phyloP scores from a whole-genome alignment of 2,888 invertebrate species.

The Myathropa florea region DNA sequence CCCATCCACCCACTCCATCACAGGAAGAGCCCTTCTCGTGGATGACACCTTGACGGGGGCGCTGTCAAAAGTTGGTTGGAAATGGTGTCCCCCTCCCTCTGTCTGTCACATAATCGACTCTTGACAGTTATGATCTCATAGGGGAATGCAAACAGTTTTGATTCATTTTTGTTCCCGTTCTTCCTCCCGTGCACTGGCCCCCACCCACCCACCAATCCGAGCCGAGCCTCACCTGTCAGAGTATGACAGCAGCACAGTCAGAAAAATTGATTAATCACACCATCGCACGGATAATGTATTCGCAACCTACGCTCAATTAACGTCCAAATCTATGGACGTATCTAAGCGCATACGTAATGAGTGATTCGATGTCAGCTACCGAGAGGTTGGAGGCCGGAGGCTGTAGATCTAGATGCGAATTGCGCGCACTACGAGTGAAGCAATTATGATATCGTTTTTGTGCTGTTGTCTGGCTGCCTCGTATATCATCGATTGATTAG shows the following conservation, averaged over 20 bases:
- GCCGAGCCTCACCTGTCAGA: neutral
- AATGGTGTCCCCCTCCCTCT: no score
- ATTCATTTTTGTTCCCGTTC: neutral
- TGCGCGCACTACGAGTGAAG: conserved; percentile 27
- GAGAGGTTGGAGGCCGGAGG: conserved; percentile 1
- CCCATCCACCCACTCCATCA: no score
- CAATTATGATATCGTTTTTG: conserved; percentile 43
- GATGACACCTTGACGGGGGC: neutral
- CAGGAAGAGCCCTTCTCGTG: neutral
- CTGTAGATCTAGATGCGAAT: neutral
- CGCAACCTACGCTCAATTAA: conserved; percentile 31
- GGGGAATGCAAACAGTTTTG: neutral
- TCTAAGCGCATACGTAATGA: conserved; percentile 38
- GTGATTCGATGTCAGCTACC: conserved; percentile 26
- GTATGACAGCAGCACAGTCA: neutral
- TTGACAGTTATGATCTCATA: no score
- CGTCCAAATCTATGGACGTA: conserved; percentile 16
- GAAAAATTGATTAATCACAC: conserved; percentile 30
- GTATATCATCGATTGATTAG: conserved; percentile 45
- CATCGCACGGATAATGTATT: conserved; percentile 28
- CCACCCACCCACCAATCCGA: neutral
- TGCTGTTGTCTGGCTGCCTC: conserved; percentile 3
- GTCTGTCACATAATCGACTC: no score
- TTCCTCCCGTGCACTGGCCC: no score
- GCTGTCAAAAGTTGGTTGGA: no score